A percentile compares a stretch with the other conserved stretches of the same genome.
These are phyloP conservation scores for Chrysolina oricalcia DNA, from an alignment of 2,888 invertebrate genomes.

Conservation along the genomic window DNA sequence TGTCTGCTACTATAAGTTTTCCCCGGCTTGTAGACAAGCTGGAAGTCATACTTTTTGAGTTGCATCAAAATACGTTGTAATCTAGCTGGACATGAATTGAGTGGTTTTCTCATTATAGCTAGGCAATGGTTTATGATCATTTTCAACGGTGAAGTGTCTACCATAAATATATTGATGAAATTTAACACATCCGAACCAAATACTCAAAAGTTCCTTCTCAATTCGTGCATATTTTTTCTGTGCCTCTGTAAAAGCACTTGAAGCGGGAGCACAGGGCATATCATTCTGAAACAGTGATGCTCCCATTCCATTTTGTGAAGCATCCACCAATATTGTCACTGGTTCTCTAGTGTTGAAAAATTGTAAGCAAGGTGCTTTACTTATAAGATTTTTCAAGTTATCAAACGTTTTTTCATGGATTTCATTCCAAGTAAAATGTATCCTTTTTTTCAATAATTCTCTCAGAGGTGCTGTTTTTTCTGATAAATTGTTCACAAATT, in stretches of 20 bases:
- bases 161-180: too few species aligned
- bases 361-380: slow-evolving; percentile 59
- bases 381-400: slow-evolving; percentile 59
- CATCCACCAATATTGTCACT: slow-evolving; percentile 49
- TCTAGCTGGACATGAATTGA: slow-evolving; percentile 36
- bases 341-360: slow-evolving; percentile 59
- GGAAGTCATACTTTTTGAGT: slow-evolving; percentile 41
- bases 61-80: slow-evolving; percentile 44
- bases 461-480: slow-evolving; percentile 54
- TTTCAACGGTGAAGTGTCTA: too few species aligned
- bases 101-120: slow-evolving; percentile 34
- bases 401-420: slow-evolving; percentile 57
- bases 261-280: slow-evolving; percentile 60
- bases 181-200: slow-evolving; percentile 57
- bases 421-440: slow-evolving; percentile 52
- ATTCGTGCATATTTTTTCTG: slow-evolving; percentile 63
- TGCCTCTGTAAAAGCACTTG: slow-evolving; percentile 54
- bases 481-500: slow-evolving; percentile 56
- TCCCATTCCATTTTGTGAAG: slow-evolving; percentile 58
- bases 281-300: slow-evolving; percentile 58
- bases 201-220: slow-evolving; percentile 66
- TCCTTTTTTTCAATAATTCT: slow-evolving; percentile 51
- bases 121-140: slow-evolving; percentile 53
- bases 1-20: slow-evolving; percentile 30
- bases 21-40: slow-evolving; percentile 38